Base-by-base conservation (phyloP, 2,113 vertebrate genomes). In the Heteronetta atricapilla region DNA sequence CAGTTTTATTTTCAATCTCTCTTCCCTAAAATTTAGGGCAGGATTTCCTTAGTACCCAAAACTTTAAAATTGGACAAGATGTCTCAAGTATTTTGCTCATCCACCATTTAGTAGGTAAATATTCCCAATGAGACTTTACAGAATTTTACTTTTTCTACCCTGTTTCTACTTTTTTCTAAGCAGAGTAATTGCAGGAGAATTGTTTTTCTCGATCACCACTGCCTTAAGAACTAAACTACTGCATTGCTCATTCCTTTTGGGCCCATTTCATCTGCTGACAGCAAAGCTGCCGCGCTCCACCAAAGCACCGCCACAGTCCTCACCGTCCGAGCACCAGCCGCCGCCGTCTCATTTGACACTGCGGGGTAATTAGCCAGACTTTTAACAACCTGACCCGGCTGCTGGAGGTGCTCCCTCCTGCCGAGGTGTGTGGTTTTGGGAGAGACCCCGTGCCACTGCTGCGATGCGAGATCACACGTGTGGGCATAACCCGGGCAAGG, bases 161-260 rank as follows among this genome's bases (percentile, higher is more conserved):
- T 60, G 38, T 16, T 68, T 50, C 11, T 25, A 31, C 33, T n/a
- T 19, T 19, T 25, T 34, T 29, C 28, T 19, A 13, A 58, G 60
- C 4, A 55, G 28, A 46, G 23, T 44, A 93, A 69, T 28, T 53
- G 52, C n/a, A 64, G 21, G 33, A 62, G 20, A 87, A 86, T 52
- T 66, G n/a, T 33, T 77, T 78, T 67, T 20, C 55, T 88, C 76
- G 64, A 77, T 78, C 46, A 42, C 21, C 63, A n/a, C 25, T 67
- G 63, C 68, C 93, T 80, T 80, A 60, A 83, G 89, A 75, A 56
- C 11, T 10, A 22, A 88, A 46, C 38, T 58, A 9, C 10, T 79
- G 74, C 80, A 28, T 38, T 79, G 23, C 60, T 90, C 21, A 13
- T 91, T 89, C 86, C 72, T 95, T 81, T 74, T 66, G 63, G 68